Evolutionary conservation across 92 coral and sea anemone species (phyloP), one percentile per base, ranked within the genome.

Genomic region (Ricordea florida): DNA sequence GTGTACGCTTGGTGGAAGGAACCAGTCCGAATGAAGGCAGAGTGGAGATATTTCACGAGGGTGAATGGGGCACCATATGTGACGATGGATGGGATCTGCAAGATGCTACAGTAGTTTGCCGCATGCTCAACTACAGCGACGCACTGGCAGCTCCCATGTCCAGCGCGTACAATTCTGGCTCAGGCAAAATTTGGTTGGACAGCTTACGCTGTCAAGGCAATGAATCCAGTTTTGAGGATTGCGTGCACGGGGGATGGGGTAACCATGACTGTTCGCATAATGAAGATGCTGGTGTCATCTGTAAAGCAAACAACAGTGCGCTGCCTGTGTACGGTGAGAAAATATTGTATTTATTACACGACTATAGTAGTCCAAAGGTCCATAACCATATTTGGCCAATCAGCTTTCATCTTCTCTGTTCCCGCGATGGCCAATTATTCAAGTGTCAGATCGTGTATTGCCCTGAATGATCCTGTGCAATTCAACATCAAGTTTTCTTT

Each of bases 271-370:
- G 75, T 8, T 34, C 62, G 7, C 75, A 68, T 26, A 0, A 0
- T 9, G 62, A 68, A 14, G 75, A 68, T 24, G 75, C 75, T 8
- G 48, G 75, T 23, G 75, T 68, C n/a, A 68, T 68, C 41, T 68
- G 75, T 62, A 60, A 68, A 35, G 32, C 62, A 34, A 50, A 68
- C 57, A 50, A 68, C n/a, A 68, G 62, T 10, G 49, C 48, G 3
- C 8, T 68, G 11, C 75, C 75, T 21, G 21, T 32, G 3, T 68
- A 34, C 11, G 75, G 75, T 68, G 26, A 7, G 75, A 4, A n/a
- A n/a, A n/a, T n/a, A n/a, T n/a, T n/a, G n/a, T n/a, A n/a, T n/a
- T n/a, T n/a, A n/a, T n/a, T n/a, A n/a, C n/a, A n/a, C n/a, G n/a
- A n/a, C n/a, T n/a, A n/a, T n/a, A n/a, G n/a, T n/a, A n/a, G n/a